Percentiles rank a stretch among this genome's conserved stretches.
phyloP scores from a whole-genome alignment of 2,888 invertebrate genomes.

The Stenchaetothrips biformis region DNA sequence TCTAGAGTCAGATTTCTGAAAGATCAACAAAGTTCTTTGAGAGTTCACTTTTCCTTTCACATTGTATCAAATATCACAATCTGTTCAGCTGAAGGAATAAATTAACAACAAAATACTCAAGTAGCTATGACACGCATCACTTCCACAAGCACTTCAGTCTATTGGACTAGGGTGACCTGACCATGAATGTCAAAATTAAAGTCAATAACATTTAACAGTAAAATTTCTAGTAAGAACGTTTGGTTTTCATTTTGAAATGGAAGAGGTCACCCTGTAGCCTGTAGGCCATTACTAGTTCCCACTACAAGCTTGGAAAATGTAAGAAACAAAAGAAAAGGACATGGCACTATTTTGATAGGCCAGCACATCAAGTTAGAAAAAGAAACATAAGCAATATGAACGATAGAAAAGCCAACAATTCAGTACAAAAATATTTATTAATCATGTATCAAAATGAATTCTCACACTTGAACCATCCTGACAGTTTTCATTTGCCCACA shows the following conservation, averaged over 20 bases:
- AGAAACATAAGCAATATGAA: background rate
- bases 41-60: too few relatives aligned
- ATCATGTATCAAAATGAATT: slow-evolving; percentile 24
- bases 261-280: slow-evolving; percentile 22
- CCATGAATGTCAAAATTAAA: too few relatives aligned
- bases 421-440: slow-evolving; percentile 25
- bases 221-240: too few relatives aligned
- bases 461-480: slow-evolving; percentile 19
- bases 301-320: background rate
- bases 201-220: too few relatives aligned
- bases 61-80: too few relatives aligned
- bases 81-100: too few relatives aligned
- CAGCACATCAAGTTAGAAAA: background rate
- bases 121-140: too few relatives aligned
- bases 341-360: background rate
- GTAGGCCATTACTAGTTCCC: slow-evolving; percentile 1
- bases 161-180: too few relatives aligned
- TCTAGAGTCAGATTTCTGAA: too few relatives aligned
- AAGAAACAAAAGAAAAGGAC: background rate
- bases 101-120: too few relatives aligned
- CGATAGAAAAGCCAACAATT: slow-evolving; percentile 10
- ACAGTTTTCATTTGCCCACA: background rate
- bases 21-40: too few relatives aligned
- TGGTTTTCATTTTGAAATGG: background rate
- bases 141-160: too few relatives aligned